Evolutionary conservation across 1,140 invertebrate species (phyloP).

Genomic region (Drosophila leontia): DNA sequence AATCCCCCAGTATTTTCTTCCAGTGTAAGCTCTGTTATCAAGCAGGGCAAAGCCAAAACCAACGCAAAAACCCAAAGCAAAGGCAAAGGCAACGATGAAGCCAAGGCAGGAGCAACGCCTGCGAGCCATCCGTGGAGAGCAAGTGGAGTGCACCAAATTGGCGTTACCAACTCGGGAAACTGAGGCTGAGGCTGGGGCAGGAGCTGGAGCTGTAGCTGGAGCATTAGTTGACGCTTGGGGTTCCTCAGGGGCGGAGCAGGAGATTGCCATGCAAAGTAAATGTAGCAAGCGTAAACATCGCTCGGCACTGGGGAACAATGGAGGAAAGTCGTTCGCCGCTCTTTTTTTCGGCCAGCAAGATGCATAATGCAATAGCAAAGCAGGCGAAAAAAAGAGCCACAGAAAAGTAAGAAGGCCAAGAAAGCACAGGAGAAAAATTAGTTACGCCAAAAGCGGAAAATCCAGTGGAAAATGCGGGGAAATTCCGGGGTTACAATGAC

Average conservation of each 20-base stretch:
- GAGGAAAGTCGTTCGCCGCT: constrained; percentile 9
- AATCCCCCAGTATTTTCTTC: not conserved
- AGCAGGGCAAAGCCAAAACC: constrained; percentile 18
- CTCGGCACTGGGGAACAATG: constrained; percentile 65
- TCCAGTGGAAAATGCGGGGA: constrained; percentile 20
- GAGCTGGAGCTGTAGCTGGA: not conserved
- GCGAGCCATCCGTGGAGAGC: constrained; percentile 58
- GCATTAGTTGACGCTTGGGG: not conserved
- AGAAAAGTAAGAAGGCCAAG: constrained; percentile 8
- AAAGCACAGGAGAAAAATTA: constrained; percentile 79
- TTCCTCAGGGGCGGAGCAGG: constrained; percentile 10
- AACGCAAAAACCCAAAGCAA: constrained; percentile 18
- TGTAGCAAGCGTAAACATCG: constrained; percentile 80
- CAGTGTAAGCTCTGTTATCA: constrained; percentile 12
- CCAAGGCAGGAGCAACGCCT: constrained; percentile 51
- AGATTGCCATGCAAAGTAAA: constrained; percentile 77
- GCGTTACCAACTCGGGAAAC: constrained; percentile 44
- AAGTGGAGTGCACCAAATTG: constrained; percentile 76
- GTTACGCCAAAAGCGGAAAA: constrained; percentile 77
- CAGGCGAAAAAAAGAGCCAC: constrained; percentile 40
- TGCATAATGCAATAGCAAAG: constrained; percentile 73
- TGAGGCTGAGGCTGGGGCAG: not conserved
- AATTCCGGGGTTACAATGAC: constrained; percentile 11
- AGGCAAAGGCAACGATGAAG: not conserved
- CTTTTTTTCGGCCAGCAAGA: constrained; percentile 35